Evolutionary conservation across 30 jellyfish, hydroid and myxozoan species (phyloP), one percentile per base, ranked within the genome.

Genomic region (Turritopsis dohrnii): DNA sequence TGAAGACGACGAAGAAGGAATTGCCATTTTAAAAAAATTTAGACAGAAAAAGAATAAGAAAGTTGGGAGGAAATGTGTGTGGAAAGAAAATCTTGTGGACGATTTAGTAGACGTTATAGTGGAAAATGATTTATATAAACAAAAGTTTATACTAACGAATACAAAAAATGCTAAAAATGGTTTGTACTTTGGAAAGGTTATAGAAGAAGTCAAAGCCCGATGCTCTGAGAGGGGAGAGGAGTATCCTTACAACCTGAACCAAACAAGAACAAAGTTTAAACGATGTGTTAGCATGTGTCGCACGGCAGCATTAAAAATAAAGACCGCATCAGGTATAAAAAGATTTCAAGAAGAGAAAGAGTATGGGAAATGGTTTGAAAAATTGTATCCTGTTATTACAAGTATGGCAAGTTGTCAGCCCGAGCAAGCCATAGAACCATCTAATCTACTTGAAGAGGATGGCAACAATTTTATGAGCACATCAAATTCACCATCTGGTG

Each of bases 391-490:
- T 1, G 81, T 79, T 5, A 27, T 79, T 1, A 21, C 5, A n/a
- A 1, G 84, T 24, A 79, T 31, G 83, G 85, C 16, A 8, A 29
- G 30, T 29, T 79, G 85, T n/a, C 85, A 79, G 23, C 85, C 85
- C 7, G 80, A 79, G 8, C 85, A 79, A 52, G 7, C 81, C 3
- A 79, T 79, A 1, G 85, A 41, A 41, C 60, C 60, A 41, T 5
- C 5, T 13, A 3, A 13, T 41, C 9, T 41, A 5, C 60, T 13
- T 3, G 13, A 5, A 41, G 60, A 41, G 13, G 9, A 5, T 41
- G 60, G 13, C 13, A 5, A 41, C 60, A 13, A 41, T n/a, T n/a
- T n/a, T n/a, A n/a, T n/a, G 13, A 13, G 13, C 5, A 41, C 60
- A 41, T 3, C 60, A 41, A 5, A 5, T 5, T 3, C 60, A 41